Evolutionary conservation across 2,888 invertebrate species (phyloP), one percentile per base, ranked within the genome.

Genomic region (Diogma glabrata): DNA sequence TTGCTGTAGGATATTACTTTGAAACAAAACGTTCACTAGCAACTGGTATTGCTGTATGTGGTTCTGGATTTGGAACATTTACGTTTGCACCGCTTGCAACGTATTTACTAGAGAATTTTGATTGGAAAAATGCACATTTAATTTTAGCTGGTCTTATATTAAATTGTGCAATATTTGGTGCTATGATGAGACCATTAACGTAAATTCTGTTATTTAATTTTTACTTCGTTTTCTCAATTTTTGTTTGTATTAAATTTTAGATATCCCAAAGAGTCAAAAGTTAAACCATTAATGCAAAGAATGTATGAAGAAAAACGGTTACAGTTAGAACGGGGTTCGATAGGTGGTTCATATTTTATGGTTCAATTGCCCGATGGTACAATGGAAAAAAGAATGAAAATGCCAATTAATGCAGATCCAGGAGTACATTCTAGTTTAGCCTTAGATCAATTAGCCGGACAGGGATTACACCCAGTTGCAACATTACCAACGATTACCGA

Each of bases 1-100:
- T 96, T 10, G 91, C 91, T 51, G 95, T 96, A 22, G 93, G 94
- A 6, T 94, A 94, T 72, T 96, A 96, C 74, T 97, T 97, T 72
- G 95, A 96, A 72, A 89, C 92, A 46, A 88, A 90, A 61, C 78
- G 95, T 55, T 92, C 95, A 10, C 73, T 96, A 57, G 96, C 96
- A 47, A 96, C 95, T 49, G 95, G 85, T 50, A 88, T 90, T 53
- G 95, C 95, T 0, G 95, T 95, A 0, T 95, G 95, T 65, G 96
- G 96, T 7, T 93, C 94, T 0, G 96, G 96, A 3, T 81, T 90
- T 52, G 96, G 96, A 46, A 95, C 95, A 3, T 95, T 96, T 70
- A 83, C 88, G 45, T 95, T 96, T 66, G 94, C 96, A 0, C 96
- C 96, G 0, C 74, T 95, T 28, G 90, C 93, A 14, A 80, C 85